Conservation (phyloP, 2,113 vertebrate species). For the Amazona vittata region DNA sequence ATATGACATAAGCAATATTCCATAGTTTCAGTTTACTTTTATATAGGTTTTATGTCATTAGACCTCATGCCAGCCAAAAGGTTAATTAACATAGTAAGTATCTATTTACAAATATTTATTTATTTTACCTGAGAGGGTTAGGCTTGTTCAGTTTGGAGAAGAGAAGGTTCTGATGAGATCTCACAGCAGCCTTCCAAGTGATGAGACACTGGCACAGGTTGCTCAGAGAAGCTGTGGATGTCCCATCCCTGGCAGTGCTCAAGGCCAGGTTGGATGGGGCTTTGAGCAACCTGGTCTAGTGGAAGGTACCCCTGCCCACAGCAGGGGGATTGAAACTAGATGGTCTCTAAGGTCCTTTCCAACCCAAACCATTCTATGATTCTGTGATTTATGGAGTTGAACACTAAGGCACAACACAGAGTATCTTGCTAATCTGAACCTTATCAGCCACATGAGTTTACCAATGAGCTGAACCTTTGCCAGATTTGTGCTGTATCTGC, state of each 20-base stretch:
- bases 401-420: neutral
- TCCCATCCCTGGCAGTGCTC: neutral
- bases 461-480: neutral
- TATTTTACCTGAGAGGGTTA: neutral
- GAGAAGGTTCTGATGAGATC: neutral
- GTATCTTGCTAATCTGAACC: neutral
- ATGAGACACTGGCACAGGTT: neutral
- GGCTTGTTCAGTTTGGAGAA: neutral
- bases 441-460: neutral
- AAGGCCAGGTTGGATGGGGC: neutral
- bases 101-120: neutral
- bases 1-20: neutral
- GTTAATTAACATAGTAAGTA: neutral
- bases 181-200: neutral
- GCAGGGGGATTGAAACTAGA: neutral
- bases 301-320: neutral
- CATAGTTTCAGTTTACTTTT: neutral
- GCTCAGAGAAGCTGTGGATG: neutral
- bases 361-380: neutral
- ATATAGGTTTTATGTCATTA: neutral
- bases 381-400: neutral
- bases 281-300: neutral
- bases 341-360: neutral
- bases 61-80: neutral
- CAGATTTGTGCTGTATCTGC: neutral